phyloP scores from a whole-genome alignment of 2,888 invertebrate species.

The Tillus elongatus region DNA sequence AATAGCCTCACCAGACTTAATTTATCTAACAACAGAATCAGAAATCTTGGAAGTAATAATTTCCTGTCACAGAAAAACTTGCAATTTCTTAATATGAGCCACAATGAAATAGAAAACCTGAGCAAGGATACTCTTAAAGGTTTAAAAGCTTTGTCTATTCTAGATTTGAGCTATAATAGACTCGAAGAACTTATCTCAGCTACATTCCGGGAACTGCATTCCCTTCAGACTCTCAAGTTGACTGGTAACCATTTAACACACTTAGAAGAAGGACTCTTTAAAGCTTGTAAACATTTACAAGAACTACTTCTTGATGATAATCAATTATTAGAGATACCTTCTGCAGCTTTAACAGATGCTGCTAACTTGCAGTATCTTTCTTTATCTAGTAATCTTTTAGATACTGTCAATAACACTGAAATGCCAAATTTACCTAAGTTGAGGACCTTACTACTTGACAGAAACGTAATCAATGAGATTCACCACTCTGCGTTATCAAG shows the following conservation, averaged over 20 bases:
- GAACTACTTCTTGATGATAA: constrained; percentile 69
- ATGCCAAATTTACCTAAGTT: constrained; percentile 65
- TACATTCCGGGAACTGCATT: constrained; percentile 69
- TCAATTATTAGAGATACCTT: constrained; percentile 67
- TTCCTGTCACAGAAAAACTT: constrained; percentile 70
- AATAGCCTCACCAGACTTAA: constrained; percentile 71
- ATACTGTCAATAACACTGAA: constrained; percentile 60
- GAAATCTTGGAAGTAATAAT: constrained; percentile 70
- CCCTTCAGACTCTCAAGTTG: constrained; percentile 64
- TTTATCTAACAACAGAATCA: constrained; percentile 72
- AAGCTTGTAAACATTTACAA: constrained; percentile 59
- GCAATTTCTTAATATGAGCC: constrained; percentile 65
- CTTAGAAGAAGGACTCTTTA: constrained; percentile 62
- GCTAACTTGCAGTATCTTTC: constrained; percentile 62
- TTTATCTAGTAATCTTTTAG: constrained; percentile 70
- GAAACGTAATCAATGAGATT: constrained; percentile 66
- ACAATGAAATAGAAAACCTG: constrained; percentile 61
- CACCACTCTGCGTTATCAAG: constrained; percentile 67
- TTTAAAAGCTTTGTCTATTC: constrained; percentile 53
- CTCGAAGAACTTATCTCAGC: constrained; percentile 63
- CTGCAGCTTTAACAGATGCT: constrained; percentile 56
- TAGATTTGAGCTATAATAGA: constrained; percentile 71
- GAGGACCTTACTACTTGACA: constrained; percentile 59
- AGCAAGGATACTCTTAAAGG: constrained; percentile 71
- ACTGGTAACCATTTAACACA: constrained; percentile 67